Evolutionary conservation across 2,888 invertebrate genomes (phyloP).

Genomic region (Hyposoter dolosus): DNA sequence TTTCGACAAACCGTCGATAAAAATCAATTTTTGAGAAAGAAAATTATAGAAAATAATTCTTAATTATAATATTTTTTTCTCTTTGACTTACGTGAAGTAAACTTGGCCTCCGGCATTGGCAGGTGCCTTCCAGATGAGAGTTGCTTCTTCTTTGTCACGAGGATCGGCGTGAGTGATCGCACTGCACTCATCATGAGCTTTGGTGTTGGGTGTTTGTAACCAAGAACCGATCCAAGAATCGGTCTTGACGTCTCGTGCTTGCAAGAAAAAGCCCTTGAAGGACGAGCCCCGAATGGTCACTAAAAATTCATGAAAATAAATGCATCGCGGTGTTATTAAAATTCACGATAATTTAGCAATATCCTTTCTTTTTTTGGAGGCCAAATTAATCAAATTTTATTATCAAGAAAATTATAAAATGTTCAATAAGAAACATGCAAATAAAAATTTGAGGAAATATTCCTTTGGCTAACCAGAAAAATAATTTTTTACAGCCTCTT

Average conservation of each 20-base stretch:
- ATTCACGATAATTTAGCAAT: neutral
- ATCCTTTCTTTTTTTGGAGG: neutral
- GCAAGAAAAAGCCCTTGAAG: conserved; percentile 94
- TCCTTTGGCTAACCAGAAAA: neutral
- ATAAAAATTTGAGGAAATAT: neutral
- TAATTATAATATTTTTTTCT: neutral
- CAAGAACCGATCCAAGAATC: conserved; percentile 92
- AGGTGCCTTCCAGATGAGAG: conserved; percentile 91
- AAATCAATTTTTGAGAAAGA: neutral
- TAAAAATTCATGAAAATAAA: conserved; percentile 77
- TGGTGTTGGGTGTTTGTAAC: conserved; percentile 91
- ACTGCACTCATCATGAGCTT: conserved; percentile 91
- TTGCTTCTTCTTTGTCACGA: conserved; percentile 90
- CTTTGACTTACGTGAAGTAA: conserved; percentile 91
- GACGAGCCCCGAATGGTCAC: conserved; percentile 87
- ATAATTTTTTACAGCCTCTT: neutral
- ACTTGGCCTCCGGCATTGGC: conserved; percentile 89
- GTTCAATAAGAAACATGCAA: no score
- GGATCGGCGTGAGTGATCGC: conserved; percentile 93
- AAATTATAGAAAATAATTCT: neutral
- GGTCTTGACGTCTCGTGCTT: conserved; percentile 90
- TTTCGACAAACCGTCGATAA: neutral
- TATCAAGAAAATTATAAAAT: no score
- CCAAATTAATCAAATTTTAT: neutral
- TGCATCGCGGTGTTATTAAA: neutral